phyloP scores from a whole-genome alignment of 2,797 vertebrate genomes.

The Anolis apletophallus region DNA sequence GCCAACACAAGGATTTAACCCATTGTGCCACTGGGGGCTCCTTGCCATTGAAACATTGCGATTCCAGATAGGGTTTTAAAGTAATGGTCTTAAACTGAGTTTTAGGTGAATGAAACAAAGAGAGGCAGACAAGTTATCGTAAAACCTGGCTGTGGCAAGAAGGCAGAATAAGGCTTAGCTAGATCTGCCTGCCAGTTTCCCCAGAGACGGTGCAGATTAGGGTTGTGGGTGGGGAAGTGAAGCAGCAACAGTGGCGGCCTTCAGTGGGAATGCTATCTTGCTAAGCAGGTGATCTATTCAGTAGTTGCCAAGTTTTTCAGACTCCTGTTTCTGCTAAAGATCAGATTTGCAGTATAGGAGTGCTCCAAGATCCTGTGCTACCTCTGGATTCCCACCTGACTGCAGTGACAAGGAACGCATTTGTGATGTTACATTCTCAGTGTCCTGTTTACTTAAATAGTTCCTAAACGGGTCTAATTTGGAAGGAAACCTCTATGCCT shows the following conservation, averaged over 20 bases:
- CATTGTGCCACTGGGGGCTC: no score
- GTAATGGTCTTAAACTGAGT: not conserved
- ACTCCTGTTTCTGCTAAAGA: not conserved
- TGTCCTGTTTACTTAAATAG: no score
- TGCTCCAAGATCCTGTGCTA: not conserved
- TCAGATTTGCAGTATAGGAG: not conserved
- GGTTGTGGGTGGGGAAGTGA: not conserved
- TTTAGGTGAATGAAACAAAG: not conserved
- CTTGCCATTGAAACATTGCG: no score
- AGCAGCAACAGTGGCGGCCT: not conserved
- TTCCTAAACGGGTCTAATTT: not conserved
- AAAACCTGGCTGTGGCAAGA: no score
- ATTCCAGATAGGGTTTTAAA: not conserved
- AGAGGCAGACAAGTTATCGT: not conserved
- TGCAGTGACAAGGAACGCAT: not conserved
- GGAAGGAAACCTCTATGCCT: not conserved
- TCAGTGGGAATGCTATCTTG: not conserved
- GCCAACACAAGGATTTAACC: no score
- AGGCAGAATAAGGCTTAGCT: not conserved
- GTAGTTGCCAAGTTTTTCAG: not conserved
- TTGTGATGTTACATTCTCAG: no score
- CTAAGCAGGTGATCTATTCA: not conserved
- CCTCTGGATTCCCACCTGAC: not conserved
- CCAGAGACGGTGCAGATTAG: not conserved
- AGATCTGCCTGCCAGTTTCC: not conserved